Evolutionary conservation across 2,888 invertebrate genomes (phyloP), one percentile per base, ranked within the genome.

Genomic region (Synergus japonicus): DNA sequence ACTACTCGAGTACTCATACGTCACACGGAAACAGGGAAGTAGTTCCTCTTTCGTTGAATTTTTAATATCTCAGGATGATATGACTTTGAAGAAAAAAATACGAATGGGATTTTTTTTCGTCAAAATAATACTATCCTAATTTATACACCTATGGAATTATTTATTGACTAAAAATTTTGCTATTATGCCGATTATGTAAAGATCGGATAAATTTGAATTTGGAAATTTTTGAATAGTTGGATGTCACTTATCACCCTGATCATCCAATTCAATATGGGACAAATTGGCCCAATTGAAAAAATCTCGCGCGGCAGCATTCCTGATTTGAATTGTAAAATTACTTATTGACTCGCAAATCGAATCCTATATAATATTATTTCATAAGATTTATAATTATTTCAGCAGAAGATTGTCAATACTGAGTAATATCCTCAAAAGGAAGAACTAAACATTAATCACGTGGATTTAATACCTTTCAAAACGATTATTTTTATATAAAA

Each of bases 371-470:
- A 73, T 54, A n/a, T 49, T 73, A 46, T 69, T 49, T 22, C 13
- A 69, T 49, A 49, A 69, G 7, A 10, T 66, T 66, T 66, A 66
- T 41, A 3, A 66, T 8, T 43, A 43, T 43, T 66, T 18, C 66
- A 66, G 69, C 69, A 49, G 22, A 69, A 73, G 54, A 73, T 73
- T 73, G 73, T 73, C 73, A 73, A 54, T 37, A 73, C 29, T 73
- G 37, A 54, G n/a, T 58, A 37, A 49, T 37, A 73, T 73, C 49
- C n/a, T 54, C n/a, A 58, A 29, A 73, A 12, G n/a, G 4, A 54
- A 54, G 4, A 73, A 58, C 49, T 54, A 54, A 54, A 54, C 41
- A 37, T 54, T 73, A 54, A 49, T 49, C 5, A 54, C 18, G 13
- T 29, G 63, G 12, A 63, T 29, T 63, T 63, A 22, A 63, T 63